Conservation (phyloP, 2,888 invertebrate genomes). For the Drosophila koepferae region DNA sequence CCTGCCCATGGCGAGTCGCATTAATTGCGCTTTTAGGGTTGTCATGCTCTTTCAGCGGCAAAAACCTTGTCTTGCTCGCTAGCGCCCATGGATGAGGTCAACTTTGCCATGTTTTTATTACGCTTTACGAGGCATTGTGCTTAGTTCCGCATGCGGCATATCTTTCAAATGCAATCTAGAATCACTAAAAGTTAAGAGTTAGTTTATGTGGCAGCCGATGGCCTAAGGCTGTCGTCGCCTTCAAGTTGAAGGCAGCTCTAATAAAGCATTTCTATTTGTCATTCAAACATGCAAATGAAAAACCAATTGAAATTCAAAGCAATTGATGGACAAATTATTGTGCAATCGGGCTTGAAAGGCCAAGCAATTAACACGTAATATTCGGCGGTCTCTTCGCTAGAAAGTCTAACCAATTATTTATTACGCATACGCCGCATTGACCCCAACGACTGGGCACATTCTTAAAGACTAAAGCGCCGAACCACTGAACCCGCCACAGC, state of each 20-base stretch:
- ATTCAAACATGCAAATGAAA: conserved; percentile 62
- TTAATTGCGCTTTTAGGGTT: conserved; percentile 62
- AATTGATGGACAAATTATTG: conserved; percentile 50
- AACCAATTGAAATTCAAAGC: conserved; percentile 72
- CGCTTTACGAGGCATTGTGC: conserved; percentile 46
- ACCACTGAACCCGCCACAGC: background rate
- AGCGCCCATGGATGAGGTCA: conserved; percentile 54
- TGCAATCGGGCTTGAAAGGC: conserved; percentile 44
- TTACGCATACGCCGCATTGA: conserved; percentile 60
- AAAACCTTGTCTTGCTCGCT: conserved; percentile 35
- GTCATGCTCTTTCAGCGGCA: conserved; percentile 27
- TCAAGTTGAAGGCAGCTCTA: conserved; percentile 62
- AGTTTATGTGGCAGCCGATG: conserved; percentile 23
- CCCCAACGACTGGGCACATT: conserved; percentile 59
- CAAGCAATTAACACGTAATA: conserved; percentile 30
- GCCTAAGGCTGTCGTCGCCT: conserved; percentile 48
- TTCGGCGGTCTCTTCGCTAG: conserved; percentile 9
- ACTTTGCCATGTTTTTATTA: conserved; percentile 1
- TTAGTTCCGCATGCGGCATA: conserved; percentile 58
- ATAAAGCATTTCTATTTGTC: conserved; percentile 59
- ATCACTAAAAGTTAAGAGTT: conserved; percentile 31
- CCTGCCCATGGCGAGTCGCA: conserved; percentile 50
- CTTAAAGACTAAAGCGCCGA: conserved; percentile 25
- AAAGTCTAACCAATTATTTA: conserved; percentile 32
- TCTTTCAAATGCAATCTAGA: conserved; percentile 58